Base-by-base conservation (phyloP, 1,140 invertebrate genomes). In the Saxidomus purpurata region DNA sequence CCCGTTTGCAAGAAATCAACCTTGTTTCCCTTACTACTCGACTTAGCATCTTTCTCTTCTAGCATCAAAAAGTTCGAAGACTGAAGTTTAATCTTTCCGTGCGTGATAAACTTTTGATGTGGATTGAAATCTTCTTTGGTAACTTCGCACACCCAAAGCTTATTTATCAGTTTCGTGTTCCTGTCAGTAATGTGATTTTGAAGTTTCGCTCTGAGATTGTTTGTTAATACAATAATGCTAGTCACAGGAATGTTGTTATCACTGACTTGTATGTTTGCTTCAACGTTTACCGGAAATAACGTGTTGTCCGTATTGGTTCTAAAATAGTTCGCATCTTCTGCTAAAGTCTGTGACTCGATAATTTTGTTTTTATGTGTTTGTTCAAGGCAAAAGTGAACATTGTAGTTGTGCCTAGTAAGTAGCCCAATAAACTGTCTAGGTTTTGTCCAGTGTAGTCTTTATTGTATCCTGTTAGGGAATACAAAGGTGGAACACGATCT, bases 301-400 rank as follows among this genome's bases (percentile, higher is more conserved):
- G 34, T 77, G 74, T 77, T 77, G 40, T 77, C 74, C 36, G 74
- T 77, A 25, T 77, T 77, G 8, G 40, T 77, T 19, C 74, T 38
- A 13, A 19, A 77, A 25, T 28, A 38, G 34, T 77, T 77, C 40
- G 74, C 74, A 28, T 43, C 40, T 43, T 77, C 74, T 8, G 74
- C 74, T 25, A 77, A 25, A 11, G 43, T 77, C 36, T 25, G 25
- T 43, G 34, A 40, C 25, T 77, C 74, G n/a, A 40, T 43, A 3
- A 36, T 36, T 77, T 28, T 15, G 38, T 25, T 77, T 25, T 36
- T n/a, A n/a, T 43, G 40, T 40, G 40, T 25, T 77, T 77, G 74
- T 77, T 77, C 40, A 77, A 25, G 13, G 74, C 74, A 77, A 77
- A 77, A 3, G 40, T 77, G 40, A 11, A 77, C n/a, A 43, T 77